Evolutionary conservation across 2,888 invertebrate genomes (phyloP).

Genomic region (Dasysyrphus tricinctus): DNA sequence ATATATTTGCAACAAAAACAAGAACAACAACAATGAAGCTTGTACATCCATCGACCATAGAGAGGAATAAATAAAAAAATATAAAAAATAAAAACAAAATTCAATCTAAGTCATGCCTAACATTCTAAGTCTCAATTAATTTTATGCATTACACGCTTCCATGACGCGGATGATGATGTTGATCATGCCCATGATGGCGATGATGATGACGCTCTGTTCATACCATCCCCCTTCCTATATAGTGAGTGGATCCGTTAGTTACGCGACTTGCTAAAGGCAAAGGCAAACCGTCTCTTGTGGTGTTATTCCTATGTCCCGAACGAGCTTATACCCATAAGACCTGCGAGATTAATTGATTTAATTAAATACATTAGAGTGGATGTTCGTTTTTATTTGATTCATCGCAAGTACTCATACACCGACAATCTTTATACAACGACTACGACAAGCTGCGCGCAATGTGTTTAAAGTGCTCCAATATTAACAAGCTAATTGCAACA

Average conservation of each 20-base stretch:
- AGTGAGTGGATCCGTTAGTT: constrained; percentile 60
- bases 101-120: constrained; percentile 70
- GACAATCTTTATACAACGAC: neutral
- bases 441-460: constrained; percentile 12
- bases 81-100: constrained; percentile 47
- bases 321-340: constrained; percentile 24
- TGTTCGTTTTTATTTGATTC: constrained; percentile 34
- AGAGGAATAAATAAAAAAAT: neutral
- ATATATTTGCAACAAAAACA: constrained; percentile 32
- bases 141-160: constrained; percentile 74
- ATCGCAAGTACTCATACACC: neutral
- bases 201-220: constrained; percentile 57
- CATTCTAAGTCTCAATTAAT: constrained; percentile 72
- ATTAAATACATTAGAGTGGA: constrained; percentile 66
- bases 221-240: constrained; percentile 26
- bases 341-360: constrained; percentile 71
- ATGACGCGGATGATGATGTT: constrained; percentile 73
- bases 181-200: constrained; percentile 61
- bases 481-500: constrained; percentile 52
- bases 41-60: constrained; percentile 36
- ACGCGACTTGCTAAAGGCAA: constrained; percentile 22
- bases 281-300: constrained; percentile 26
- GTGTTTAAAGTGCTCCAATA: constrained; percentile 42
- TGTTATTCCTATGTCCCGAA: constrained; percentile 22
- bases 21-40: constrained; percentile 13